Evolutionary conservation across 2,888 invertebrate genomes (phyloP).

Genomic region (Orthosia gothica): DNA sequence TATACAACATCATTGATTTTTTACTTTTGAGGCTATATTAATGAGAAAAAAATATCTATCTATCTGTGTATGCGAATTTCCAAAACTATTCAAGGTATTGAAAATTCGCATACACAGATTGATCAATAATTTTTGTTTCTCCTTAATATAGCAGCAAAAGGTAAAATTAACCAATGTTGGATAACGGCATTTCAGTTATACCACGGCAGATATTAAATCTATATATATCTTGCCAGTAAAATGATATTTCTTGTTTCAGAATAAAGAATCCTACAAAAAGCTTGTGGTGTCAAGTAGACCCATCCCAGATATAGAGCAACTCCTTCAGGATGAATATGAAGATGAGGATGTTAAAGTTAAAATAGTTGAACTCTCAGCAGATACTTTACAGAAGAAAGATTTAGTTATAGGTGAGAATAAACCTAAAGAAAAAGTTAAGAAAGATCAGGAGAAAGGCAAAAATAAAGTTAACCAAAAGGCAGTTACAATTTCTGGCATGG

Average conservation of each 20-base stretch:
- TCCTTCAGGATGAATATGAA: conserved; percentile 94
- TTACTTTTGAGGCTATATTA: no score
- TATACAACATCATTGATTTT: no score
- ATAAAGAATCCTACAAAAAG: conserved; percentile 94
- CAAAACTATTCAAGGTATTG: no score
- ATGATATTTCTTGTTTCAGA: conserved; percentile 76
- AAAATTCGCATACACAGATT: no score
- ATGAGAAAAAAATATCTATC: no score
- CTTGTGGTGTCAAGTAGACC: conserved; percentile 94
- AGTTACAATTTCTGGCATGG: conserved; percentile 84
- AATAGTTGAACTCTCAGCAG: conserved; percentile 94
- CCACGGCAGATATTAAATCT: no score
- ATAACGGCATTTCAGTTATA: no score
- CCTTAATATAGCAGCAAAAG: no score
- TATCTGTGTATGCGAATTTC: no score
- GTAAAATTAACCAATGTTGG: no score
- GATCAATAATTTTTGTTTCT: no score
- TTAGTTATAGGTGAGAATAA: conserved; percentile 94
- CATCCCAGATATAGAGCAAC: conserved; percentile 93
- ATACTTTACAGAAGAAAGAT: conserved; percentile 93
- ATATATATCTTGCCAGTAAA: no score
- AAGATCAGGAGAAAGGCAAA: conserved; percentile 67
- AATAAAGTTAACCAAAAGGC: conserved; percentile 68
- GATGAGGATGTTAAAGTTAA: conserved; percentile 95
- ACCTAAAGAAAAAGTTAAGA: conserved; percentile 79